Conservation (phyloP, 2,888 invertebrate genomes). For the Epirrhoe tristata region DNA sequence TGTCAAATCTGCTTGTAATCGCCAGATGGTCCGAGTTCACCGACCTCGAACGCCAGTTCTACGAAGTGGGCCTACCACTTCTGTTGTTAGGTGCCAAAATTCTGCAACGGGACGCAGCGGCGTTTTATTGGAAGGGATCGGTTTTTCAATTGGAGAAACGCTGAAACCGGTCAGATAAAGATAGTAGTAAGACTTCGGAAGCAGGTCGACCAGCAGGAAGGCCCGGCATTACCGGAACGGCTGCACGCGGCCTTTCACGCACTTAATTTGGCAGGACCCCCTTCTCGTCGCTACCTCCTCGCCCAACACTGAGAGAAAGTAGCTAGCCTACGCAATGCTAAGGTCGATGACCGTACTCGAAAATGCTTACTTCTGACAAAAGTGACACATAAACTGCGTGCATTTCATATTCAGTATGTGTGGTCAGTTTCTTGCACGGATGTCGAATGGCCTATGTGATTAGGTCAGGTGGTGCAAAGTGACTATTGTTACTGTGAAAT, state of each 20-base stretch:
- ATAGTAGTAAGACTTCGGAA: conserved; percentile 42
- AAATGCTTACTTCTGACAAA: conserved; percentile 83
- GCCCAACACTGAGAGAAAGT: conserved; percentile 80
- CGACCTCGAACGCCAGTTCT: conserved; percentile 64
- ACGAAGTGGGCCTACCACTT: conserved; percentile 55
- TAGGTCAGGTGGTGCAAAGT: conserved; percentile 63
- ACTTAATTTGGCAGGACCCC: conserved; percentile 84
- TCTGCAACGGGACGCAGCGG: conserved; percentile 19
- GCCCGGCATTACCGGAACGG: conserved; percentile 63
- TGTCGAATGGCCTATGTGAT: conserved; percentile 70
- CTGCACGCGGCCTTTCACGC: conserved; percentile 81
- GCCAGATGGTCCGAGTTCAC: conserved; percentile 64
- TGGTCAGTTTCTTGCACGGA: conserved; percentile 79
- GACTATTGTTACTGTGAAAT: conserved; percentile 55
- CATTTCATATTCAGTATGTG: conserved; percentile 82
- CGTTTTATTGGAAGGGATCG: conserved; percentile 16
- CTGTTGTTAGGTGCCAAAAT: conserved; percentile 50
- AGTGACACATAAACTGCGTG: conserved; percentile 81
- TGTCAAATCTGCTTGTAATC: conserved; percentile 64
- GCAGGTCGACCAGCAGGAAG: conserved; percentile 52
- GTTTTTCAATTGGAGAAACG: conserved; percentile 30
- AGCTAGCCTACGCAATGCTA: conserved; percentile 84
- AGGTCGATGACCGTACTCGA: conserved; percentile 83
- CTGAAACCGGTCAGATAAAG: conserved; percentile 37
- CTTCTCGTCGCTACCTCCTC: conserved; percentile 70